These are phyloP conservation scores for Cossypha polioptera DNA, from an alignment of 2,797 vertebrate species.

Conservation along the genomic window DNA sequence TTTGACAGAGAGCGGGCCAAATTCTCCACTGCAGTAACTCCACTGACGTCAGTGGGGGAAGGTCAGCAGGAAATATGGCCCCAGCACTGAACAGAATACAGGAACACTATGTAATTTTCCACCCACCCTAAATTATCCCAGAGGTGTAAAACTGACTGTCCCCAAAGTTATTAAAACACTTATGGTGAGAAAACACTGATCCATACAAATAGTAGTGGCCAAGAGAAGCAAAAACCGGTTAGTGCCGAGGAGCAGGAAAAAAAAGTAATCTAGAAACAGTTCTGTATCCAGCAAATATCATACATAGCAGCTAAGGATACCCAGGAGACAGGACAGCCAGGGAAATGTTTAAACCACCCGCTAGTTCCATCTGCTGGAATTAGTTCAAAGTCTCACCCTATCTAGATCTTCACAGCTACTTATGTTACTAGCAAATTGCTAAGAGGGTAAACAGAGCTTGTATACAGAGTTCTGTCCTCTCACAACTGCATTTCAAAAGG, in stretches of 20 bases:
- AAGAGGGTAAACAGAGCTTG: not conserved
- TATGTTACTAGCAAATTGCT: not conserved
- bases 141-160: not conserved
- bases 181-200: not conserved
- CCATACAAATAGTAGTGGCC: not conserved
- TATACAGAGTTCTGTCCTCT: not conserved
- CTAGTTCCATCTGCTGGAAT: constrained; percentile 60
- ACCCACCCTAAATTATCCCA: not conserved
- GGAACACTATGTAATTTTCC: constrained; percentile 42
- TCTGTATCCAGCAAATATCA: not conserved
- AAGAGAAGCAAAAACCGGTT: not conserved
- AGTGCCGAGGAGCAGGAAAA: not conserved
- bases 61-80: constrained; percentile 4
- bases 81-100: not conserved
- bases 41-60: constrained; percentile 45
- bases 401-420: not conserved
- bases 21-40: not conserved
- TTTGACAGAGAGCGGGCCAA: not conserved
- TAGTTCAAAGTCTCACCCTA: constrained; percentile 29
- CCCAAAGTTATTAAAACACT: not conserved
- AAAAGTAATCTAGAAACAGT: not conserved
- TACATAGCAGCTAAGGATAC: not conserved
- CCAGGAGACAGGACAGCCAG: not conserved
- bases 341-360: not conserved
- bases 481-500: not conserved